These are phyloP conservation scores for Sympetrum striolatum DNA, from an alignment of 2,888 invertebrate genomes.

Conservation along the genomic window DNA sequence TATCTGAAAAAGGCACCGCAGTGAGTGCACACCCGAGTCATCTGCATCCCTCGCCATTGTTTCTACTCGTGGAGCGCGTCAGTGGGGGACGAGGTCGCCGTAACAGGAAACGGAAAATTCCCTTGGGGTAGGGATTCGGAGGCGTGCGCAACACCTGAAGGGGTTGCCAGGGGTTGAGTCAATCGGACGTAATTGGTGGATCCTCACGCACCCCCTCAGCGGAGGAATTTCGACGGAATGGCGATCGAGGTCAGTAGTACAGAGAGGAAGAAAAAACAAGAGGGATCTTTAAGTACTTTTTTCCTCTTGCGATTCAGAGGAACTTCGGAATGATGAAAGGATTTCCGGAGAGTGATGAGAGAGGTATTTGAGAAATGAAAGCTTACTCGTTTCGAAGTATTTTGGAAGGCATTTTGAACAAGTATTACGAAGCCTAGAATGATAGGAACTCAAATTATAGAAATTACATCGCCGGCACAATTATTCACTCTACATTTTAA, in stretches of 20 bases:
- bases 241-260: constrained; percentile 24
- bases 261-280: background rate
- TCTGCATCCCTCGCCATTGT: background rate
- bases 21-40: background rate
- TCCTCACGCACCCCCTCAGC: background rate
- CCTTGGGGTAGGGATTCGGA: background rate
- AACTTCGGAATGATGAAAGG: background rate
- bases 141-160: background rate
- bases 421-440: too few species aligned
- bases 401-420: too few species aligned
- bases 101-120: background rate
- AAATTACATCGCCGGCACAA: too few species aligned
- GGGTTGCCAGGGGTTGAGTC: background rate
- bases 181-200: background rate
- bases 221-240: constrained; percentile 8
- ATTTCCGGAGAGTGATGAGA: background rate
- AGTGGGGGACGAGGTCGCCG: constrained; percentile 24
- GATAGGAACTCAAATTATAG: too few species aligned
- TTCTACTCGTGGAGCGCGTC: background rate
- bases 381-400: too few species aligned
- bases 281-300: background rate
- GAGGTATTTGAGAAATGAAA: too few species aligned
- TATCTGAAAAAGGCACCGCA: background rate
- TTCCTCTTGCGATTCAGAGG: background rate
- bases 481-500: too few species aligned